phyloP scores from a whole-genome alignment of 2,113 vertebrate genomes.

The Heloderma charlesbogerti region DNA sequence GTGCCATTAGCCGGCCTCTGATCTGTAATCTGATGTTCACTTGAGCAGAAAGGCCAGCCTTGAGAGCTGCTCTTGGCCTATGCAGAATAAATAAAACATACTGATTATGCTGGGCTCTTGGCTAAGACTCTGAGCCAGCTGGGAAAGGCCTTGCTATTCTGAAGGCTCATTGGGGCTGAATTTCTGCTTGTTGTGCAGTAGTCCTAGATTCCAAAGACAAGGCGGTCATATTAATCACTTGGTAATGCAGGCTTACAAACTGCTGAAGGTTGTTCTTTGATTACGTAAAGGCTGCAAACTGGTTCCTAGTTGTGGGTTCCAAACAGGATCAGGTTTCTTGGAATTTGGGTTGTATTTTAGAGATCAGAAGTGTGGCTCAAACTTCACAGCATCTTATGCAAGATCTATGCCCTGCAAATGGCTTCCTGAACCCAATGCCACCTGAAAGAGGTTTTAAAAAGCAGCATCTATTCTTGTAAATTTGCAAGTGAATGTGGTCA shows the following conservation, averaged over 20 bases:
- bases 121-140: background rate
- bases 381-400: background rate
- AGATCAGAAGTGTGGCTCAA: background rate
- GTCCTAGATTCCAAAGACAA: constrained; percentile 23
- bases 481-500: background rate
- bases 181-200: constrained; percentile 1
- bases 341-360: too few species aligned
- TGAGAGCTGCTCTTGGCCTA: fast-evolving
- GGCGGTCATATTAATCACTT: constrained; percentile 25
- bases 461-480: background rate
- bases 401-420: background rate
- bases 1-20: background rate
- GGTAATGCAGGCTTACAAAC: constrained; percentile 13
- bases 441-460: background rate
- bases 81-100: background rate
- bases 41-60: fast-evolving
- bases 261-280: background rate
- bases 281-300: background rate
- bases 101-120: background rate
- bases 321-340: background rate
- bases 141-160: background rate
- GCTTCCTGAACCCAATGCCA: background rate
- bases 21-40: background rate
- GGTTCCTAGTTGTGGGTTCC: background rate
- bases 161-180: constrained; percentile 53